These are phyloP conservation scores for Apolygus lucorum DNA, from an alignment of 1,140 invertebrate genomes.

Conservation along the genomic window DNA sequence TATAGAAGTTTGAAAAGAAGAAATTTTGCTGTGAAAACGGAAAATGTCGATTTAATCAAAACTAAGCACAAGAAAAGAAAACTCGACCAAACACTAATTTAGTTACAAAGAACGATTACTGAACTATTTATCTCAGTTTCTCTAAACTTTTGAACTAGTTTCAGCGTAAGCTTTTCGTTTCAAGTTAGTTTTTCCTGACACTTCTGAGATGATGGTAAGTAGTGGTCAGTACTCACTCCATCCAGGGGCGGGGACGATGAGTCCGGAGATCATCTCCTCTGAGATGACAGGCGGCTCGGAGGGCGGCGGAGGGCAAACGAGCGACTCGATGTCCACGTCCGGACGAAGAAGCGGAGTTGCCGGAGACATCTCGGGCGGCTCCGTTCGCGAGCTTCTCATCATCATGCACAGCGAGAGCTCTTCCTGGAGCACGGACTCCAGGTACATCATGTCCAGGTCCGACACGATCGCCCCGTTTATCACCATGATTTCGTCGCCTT, in stretches of 20 bases:
- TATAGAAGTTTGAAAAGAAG: no score
- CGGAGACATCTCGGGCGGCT: slow-evolving; percentile 72
- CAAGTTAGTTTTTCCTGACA: no score
- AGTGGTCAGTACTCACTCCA: slow-evolving; percentile 57
- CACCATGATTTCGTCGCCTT: slow-evolving; percentile 96
- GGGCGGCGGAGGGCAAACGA: slow-evolving; percentile 91
- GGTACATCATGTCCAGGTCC: slow-evolving; percentile 98
- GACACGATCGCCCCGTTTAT: slow-evolving; percentile 96
- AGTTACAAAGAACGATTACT: no score
- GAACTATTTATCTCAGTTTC: no score
- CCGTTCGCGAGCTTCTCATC: slow-evolving; percentile 91
- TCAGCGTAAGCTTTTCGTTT: no score
- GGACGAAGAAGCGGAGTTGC: slow-evolving; percentile 63
- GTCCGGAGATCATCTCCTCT: slow-evolving; percentile 89
- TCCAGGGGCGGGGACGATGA: slow-evolving; percentile 90
- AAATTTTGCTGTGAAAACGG: no score
- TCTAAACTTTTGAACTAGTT: no score
- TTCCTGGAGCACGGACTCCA: slow-evolving; percentile 90
- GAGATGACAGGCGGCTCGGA: slow-evolving; percentile 84
- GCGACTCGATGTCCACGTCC: slow-evolving; percentile 88
- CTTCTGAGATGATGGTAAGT: no score
- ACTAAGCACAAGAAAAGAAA: no score
- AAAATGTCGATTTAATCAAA: no score
- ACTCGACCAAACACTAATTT: no score
- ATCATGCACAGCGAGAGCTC: slow-evolving; percentile 93